Conservation (phyloP, 1,140 invertebrate genomes). For the Brachionus rotundiformis region DNA sequence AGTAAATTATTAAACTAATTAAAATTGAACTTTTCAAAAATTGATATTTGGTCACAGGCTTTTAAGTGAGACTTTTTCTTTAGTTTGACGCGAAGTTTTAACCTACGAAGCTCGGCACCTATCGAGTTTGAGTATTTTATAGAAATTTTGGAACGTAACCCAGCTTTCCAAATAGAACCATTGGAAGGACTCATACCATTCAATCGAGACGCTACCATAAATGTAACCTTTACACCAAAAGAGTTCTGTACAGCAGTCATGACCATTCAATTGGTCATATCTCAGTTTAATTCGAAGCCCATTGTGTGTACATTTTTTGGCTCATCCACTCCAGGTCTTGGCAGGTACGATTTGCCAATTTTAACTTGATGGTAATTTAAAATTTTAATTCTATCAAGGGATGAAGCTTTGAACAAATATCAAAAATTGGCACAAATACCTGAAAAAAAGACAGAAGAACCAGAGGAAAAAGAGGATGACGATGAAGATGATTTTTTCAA, state of each 20-base stretch:
- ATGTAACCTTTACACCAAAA: conserved; percentile 61
- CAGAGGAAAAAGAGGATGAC: not conserved
- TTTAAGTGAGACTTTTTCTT: conserved; percentile 12
- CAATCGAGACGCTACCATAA: conserved; percentile 59
- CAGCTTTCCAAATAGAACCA: conserved; percentile 61
- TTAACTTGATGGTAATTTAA: not conserved
- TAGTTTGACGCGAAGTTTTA: conserved; percentile 55
- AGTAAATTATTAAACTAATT: not conserved
- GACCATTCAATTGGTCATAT: conserved; percentile 60
- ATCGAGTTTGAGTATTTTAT: conserved; percentile 64
- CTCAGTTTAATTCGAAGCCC: conserved; percentile 63
- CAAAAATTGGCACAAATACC: not conserved
- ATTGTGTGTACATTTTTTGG: conserved; percentile 61
- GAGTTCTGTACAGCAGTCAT: conserved; percentile 61
- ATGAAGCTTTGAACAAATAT: conserved; percentile 21
- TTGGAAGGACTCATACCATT: conserved; percentile 61
- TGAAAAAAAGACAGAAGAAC: not conserved
- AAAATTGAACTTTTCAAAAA: not conserved
- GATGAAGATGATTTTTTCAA: conserved; percentile 22
- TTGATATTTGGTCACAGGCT: too few relatives aligned
- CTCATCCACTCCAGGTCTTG: conserved; percentile 58
- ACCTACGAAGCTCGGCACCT: conserved; percentile 60
- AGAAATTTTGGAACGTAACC: conserved; percentile 58
- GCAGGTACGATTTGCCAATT: conserved; percentile 54
- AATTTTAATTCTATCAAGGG: not conserved